Conservation (phyloP, 2,888 invertebrate genomes). For the Epicampocera succincta region DNA sequence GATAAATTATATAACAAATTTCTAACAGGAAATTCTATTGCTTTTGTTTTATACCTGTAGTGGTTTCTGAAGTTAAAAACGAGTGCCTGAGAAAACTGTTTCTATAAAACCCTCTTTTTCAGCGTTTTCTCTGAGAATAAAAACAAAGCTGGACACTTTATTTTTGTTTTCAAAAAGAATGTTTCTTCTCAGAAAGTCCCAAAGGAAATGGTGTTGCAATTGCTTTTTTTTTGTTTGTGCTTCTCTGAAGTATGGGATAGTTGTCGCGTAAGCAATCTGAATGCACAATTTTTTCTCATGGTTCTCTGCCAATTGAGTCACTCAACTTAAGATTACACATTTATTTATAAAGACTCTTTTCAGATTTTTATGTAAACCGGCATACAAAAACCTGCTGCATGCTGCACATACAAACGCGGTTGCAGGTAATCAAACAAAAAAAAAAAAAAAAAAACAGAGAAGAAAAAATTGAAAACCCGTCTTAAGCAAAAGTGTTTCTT, state of each 20-base stretch:
- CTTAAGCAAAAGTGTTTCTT: constrained; percentile 50
- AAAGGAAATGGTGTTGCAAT: constrained; percentile 25
- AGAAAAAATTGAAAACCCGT: constrained; percentile 4
- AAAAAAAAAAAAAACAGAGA: neutral
- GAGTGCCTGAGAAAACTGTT: too few species aligned
- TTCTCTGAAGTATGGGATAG: constrained; percentile 1
- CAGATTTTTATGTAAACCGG: constrained; percentile 49
- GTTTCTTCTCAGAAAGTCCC: too few species aligned
- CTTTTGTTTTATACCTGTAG: too few species aligned
- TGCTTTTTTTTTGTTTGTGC: neutral
- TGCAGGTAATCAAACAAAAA: neutral
- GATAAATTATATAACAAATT: too few species aligned
- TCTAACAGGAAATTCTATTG: too few species aligned
- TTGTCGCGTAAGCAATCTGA: constrained; percentile 18
- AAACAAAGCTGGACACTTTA: too few species aligned
- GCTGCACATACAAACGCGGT: constrained; percentile 21
- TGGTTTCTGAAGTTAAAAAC: too few species aligned
- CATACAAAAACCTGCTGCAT: constrained; percentile 60
- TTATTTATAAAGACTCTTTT: neutral
- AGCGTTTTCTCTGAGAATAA: too few species aligned
- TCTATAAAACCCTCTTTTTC: too few species aligned
- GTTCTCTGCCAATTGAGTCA: constrained; percentile 49
- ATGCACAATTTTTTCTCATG: neutral
- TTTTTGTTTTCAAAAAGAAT: too few species aligned
- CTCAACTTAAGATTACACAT: constrained; percentile 48